These are phyloP conservation scores for Clunio marinus DNA, from an alignment of 2,888 invertebrate genomes.

Conservation along the genomic window DNA sequence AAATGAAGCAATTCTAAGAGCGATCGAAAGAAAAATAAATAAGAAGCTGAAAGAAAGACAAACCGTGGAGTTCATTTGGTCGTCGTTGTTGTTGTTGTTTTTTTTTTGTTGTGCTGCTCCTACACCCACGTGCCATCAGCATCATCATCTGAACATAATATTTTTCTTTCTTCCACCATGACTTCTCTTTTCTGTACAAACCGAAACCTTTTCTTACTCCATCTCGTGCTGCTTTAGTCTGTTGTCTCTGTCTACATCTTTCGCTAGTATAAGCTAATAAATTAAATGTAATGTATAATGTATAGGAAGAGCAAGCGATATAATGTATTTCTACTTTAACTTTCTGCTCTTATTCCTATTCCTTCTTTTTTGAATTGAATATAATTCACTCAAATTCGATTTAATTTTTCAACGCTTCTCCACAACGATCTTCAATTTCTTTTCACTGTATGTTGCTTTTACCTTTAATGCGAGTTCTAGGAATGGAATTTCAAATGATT, in stretches of 20 bases:
- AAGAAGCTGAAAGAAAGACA: slow-evolving; percentile 22
- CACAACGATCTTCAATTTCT: not conserved
- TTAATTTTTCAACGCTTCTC: slow-evolving; percentile 36
- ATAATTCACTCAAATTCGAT: slow-evolving; percentile 36
- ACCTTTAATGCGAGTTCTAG: not conserved
- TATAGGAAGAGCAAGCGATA: not conserved
- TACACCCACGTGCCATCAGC: slow-evolving; percentile 34
- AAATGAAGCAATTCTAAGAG: slow-evolving; percentile 32
- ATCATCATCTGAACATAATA: slow-evolving; percentile 29
- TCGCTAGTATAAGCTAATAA: slow-evolving; percentile 19
- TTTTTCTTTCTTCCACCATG: slow-evolving; percentile 15
- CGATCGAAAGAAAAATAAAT: slow-evolving; percentile 25
- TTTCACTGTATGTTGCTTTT: not conserved
- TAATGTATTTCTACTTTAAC: not conserved
- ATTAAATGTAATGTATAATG: slow-evolving; percentile 20
- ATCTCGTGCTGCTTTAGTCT: not conserved
- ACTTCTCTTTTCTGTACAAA: not conserved
- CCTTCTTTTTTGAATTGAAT: slow-evolving; percentile 27
- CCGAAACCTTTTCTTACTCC: slow-evolving; percentile 4
- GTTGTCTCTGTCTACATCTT: not conserved
- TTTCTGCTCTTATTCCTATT: slow-evolving; percentile 27
- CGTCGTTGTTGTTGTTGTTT: not conserved
- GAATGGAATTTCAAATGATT: slow-evolving; percentile 5
- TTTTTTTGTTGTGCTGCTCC: too few relatives aligned
- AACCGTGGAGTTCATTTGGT: not conserved